Conservation (phyloP, 2,797 vertebrate genomes). For the Astyanax mexicanus region DNA sequence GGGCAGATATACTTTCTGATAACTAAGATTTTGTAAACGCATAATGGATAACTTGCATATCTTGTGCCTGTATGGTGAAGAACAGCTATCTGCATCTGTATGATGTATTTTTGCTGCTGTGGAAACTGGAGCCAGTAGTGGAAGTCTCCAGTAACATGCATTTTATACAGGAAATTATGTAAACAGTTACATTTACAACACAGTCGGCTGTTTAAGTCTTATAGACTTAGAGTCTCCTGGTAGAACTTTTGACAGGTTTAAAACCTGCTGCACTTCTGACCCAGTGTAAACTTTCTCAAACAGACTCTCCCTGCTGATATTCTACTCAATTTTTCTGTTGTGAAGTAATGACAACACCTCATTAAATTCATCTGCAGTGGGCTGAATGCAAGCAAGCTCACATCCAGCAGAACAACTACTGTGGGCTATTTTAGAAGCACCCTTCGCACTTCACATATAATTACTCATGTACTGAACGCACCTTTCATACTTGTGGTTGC, state of each 20-base stretch:
- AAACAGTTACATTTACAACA: no score
- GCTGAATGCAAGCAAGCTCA: slow-evolving; percentile 18
- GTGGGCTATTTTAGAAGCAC: slow-evolving; percentile 43
- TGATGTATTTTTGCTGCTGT: no score
- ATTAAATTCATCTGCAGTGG: slow-evolving; percentile 43
- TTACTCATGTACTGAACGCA: slow-evolving; percentile 25
- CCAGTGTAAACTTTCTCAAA: slow-evolving; percentile 14
- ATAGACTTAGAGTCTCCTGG: no score
- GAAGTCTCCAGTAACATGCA: no score
- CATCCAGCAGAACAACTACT: slow-evolving; percentile 31
- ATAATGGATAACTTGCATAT: no score
- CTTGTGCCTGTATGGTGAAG: no score
- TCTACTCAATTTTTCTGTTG: slow-evolving; percentile 16
- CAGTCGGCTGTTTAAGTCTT: no score
- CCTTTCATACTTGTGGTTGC: slow-evolving; percentile 40
- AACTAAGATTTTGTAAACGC: no score
- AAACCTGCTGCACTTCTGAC: slow-evolving; percentile 45
- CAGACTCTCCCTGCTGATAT: slow-evolving; percentile 20
- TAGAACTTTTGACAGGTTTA: slow-evolving; percentile 39
- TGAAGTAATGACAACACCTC: slow-evolving; percentile 41
- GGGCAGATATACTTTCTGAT: no score
- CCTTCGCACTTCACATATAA: slow-evolving; percentile 44
- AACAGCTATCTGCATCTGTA: no score
- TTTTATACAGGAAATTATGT: no score
- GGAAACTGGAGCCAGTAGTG: no score